These are phyloP conservation scores for Trichosurus vulpecula DNA, from an alignment of 2,797 vertebrate species.

Conservation along the genomic window DNA sequence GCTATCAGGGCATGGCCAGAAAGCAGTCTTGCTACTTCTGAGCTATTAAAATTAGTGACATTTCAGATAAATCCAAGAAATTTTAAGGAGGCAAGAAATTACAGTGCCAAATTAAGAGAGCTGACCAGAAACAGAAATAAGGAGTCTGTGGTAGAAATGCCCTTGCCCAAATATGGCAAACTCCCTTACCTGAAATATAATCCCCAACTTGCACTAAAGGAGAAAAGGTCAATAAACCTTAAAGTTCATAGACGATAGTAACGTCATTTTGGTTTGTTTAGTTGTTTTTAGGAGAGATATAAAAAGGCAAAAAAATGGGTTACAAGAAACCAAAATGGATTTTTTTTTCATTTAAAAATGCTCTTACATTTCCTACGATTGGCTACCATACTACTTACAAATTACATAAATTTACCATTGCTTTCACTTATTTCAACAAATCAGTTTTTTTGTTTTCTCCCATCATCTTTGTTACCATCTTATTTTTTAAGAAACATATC, in stretches of 20 bases:
- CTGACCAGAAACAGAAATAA: conserved; percentile 45
- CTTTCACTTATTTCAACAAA: background rate
- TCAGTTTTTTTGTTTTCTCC: background rate
- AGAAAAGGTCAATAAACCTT: background rate
- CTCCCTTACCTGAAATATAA: conserved; percentile 35
- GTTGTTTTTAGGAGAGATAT: background rate
- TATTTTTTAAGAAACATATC: background rate
- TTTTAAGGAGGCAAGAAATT: conserved; percentile 68
- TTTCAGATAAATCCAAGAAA: conserved; percentile 74
- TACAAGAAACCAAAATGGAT: background rate
- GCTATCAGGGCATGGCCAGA: conserved; percentile 70
- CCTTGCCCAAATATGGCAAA: background rate
- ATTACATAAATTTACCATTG: background rate
- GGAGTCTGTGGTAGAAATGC: background rate
- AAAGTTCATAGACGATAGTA: background rate
- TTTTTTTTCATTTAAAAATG: background rate
- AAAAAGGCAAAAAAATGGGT: background rate
- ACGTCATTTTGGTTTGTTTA: background rate
- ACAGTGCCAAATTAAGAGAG: conserved; percentile 55
- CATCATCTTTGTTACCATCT: background rate
- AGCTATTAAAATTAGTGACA: conserved; percentile 79
- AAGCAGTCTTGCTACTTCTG: conserved; percentile 63
- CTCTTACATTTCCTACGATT: background rate
- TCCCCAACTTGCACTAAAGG: background rate
- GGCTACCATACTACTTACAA: conserved; percentile 20